Percentiles rank a stretch among this genome's conserved stretches.
Conservation (phyloP, 2,888 invertebrate species). For the Linnaemya vulpina region DNA sequence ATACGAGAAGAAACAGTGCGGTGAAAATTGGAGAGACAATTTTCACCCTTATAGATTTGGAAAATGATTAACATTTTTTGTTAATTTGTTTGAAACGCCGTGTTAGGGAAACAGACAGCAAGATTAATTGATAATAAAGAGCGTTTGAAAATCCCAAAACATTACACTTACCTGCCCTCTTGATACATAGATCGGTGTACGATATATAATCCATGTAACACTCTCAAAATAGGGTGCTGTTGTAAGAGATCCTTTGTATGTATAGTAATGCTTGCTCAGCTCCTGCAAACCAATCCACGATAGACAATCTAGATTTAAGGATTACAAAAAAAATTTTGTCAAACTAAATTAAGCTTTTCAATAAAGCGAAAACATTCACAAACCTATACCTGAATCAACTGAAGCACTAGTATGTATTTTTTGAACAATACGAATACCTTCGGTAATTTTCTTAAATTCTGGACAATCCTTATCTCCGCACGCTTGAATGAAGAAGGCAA, state of each 20-base stretch:
- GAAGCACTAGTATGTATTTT: constrained; percentile 81
- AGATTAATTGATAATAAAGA: no score
- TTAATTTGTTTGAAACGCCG: no score
- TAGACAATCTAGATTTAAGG: constrained; percentile 84
- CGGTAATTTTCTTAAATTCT: constrained; percentile 85
- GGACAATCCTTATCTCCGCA: constrained; percentile 85
- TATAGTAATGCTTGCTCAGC: constrained; percentile 88
- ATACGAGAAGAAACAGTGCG: neutral
- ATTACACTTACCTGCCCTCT: constrained; percentile 85
- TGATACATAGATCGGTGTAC: constrained; percentile 87
- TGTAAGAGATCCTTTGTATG: constrained; percentile 89
- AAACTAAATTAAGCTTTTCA: constrained; percentile 29
- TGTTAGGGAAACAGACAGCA: no score
- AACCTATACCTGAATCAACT: constrained; percentile 80
- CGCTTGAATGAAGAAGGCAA: constrained; percentile 87
- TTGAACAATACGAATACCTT: constrained; percentile 83
- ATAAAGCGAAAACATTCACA: constrained; percentile 36
- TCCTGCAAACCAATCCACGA: constrained; percentile 88
- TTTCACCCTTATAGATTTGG: no score
- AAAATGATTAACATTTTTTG: no score
- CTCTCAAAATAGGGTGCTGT: constrained; percentile 89
- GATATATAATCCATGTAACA: constrained; percentile 89
- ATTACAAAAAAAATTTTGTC: neutral
- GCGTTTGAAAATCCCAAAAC: no score
- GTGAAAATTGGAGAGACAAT: no score